Conservation (phyloP, 53 echinoderm and acorn worm species). For the Patiria pectinifera region DNA sequence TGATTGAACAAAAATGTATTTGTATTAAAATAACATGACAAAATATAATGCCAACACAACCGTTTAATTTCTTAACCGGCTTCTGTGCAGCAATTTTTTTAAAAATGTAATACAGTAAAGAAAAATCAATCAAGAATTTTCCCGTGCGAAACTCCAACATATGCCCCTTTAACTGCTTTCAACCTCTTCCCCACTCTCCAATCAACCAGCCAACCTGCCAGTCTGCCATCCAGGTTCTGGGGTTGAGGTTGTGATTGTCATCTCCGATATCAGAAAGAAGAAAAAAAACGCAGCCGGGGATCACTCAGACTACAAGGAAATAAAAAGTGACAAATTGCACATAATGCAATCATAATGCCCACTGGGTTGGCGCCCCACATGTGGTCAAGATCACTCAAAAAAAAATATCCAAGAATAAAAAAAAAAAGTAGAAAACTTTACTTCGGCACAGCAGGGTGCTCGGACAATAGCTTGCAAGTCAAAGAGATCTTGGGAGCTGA, state of each 20-base stretch:
- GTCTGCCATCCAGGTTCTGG: background rate
- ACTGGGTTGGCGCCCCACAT: constrained; percentile 47
- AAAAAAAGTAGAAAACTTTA: constrained; percentile 2
- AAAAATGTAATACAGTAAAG: background rate
- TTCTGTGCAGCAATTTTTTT: background rate
- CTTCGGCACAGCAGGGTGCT: background rate
- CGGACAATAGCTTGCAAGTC: background rate
- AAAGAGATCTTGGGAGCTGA: constrained; percentile 43
- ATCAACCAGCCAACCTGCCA: background rate
- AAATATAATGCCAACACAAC: too few relatives aligned
- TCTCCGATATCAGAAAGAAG: background rate
- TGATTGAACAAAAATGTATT: too few relatives aligned
- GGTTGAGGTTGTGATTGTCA: background rate
- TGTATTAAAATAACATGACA: too few relatives aligned
- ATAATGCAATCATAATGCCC: constrained; percentile 54
- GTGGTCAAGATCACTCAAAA: constrained; percentile 10
- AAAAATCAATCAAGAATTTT: background rate
- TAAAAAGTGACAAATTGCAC: constrained; percentile 58
- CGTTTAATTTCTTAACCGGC: background rate
- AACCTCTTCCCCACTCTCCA: background rate
- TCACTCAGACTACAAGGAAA: constrained; percentile 17
- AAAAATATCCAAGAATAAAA: background rate
- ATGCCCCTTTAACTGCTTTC: background rate
- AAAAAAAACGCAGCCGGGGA: background rate
- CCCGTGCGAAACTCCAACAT: too few relatives aligned